These are phyloP conservation scores for Vidua chalybeata DNA, from an alignment of 2,113 vertebrate species.

Conservation along the genomic window DNA sequence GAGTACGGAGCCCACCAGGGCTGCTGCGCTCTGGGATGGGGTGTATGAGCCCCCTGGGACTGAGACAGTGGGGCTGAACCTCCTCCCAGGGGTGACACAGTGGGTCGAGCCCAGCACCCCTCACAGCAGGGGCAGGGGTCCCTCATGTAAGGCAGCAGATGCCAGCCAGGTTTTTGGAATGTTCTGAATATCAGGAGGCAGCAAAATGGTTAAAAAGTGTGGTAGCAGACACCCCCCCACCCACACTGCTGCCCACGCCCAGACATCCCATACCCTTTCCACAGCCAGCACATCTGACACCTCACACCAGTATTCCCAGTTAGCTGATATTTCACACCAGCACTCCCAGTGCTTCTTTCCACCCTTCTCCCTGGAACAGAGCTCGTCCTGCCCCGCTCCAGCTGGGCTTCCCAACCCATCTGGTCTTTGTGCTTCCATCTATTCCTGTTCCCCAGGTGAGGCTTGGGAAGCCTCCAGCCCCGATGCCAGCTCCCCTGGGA, in stretches of 20 bases:
- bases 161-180: not conserved
- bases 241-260: not conserved
- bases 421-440: not conserved
- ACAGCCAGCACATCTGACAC: not conserved
- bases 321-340: not conserved
- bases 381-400: rapidly evolving
- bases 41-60: rapidly evolving
- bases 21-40: not conserved
- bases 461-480: not conserved
- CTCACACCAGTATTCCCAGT: not conserved
- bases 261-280: not conserved
- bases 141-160: not conserved
- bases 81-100: not conserved
- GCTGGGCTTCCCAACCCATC: not conserved
- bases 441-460: not conserved
- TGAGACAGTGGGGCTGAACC: not conserved
- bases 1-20: rapidly evolving
- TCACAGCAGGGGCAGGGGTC: not conserved
- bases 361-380: not conserved
- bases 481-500: not conserved
- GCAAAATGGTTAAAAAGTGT: not conserved
- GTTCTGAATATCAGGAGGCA: not conserved
- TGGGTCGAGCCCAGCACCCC: not conserved
- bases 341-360: not conserved
- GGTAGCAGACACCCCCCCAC: not conserved